These are phyloP conservation scores for Onychorhynchus coronatus DNA, from an alignment of 2,113 vertebrate genomes.

Conservation along the genomic window DNA sequence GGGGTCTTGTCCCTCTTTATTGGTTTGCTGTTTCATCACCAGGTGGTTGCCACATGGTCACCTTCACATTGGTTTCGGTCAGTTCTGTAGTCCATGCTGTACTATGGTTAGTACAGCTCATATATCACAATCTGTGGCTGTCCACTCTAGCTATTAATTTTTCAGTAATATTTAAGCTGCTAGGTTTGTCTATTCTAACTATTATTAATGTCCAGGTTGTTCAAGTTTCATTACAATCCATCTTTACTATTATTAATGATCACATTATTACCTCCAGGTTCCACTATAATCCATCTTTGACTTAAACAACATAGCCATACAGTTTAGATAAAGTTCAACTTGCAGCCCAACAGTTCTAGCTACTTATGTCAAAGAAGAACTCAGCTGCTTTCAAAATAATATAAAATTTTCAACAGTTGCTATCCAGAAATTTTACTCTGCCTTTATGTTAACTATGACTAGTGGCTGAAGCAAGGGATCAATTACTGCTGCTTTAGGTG, in stretches of 20 bases:
- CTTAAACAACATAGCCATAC: not conserved
- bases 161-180: not conserved
- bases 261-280: not conserved
- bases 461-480: not conserved
- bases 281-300: not conserved
- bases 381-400: not conserved
- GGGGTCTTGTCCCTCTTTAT: not conserved
- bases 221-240: not conserved
- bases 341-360: not conserved
- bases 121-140: not conserved
- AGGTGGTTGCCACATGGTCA: not conserved
- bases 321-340: not conserved
- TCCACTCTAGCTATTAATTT: not conserved
- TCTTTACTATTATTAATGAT: not conserved
- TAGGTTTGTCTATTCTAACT: not conserved
- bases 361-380: not conserved
- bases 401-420: not conserved
- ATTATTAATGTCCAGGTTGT: not conserved
- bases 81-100: not conserved
- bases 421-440: not conserved
- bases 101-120: not conserved
- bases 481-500: not conserved
- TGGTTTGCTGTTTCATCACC: not conserved
- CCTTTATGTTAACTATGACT: not conserved
- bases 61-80: not conserved